These are phyloP conservation scores for Otolemur crassicaudatus DNA, from an alignment of 2,797 vertebrate genomes.

Conservation along the genomic window DNA sequence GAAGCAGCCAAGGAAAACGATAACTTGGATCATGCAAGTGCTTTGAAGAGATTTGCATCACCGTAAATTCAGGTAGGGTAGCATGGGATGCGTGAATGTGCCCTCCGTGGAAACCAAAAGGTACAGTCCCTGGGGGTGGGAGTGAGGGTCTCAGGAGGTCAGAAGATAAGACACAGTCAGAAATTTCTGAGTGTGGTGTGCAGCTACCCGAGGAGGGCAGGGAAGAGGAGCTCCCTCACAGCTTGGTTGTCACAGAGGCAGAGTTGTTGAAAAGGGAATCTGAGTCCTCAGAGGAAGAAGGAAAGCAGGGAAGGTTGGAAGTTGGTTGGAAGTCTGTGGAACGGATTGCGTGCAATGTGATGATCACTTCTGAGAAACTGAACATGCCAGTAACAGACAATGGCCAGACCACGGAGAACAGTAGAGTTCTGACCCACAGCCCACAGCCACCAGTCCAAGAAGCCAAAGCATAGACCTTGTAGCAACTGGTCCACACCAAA, in stretches of 20 bases:
- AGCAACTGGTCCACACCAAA: not conserved
- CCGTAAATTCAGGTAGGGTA: not conserved
- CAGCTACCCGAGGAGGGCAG: not conserved
- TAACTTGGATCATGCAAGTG: not conserved
- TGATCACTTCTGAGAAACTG: not conserved
- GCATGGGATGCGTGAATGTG: not conserved
- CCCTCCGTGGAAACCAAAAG: too few species aligned
- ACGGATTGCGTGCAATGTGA: not conserved
- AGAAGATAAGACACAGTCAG: fast-evolving
- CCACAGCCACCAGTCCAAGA: not conserved
- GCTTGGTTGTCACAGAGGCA: not conserved
- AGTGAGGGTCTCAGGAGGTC: not conserved
- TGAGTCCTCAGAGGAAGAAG: not conserved
- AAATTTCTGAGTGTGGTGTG: not conserved
- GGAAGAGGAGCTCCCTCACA: not conserved
- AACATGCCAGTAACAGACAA: not conserved
- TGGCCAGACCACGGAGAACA: not conserved
- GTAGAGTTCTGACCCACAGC: not conserved
- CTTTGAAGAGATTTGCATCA: not conserved
- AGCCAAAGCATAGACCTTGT: not conserved
- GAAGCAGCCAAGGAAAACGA: not conserved
- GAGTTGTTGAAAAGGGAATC: not conserved
- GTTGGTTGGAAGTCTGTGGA: not conserved
- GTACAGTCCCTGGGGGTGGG: fast-evolving
- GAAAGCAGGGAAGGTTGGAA: not conserved